phyloP scores from a whole-genome alignment of 2,888 invertebrate genomes.

The Alsophila aescularia region DNA sequence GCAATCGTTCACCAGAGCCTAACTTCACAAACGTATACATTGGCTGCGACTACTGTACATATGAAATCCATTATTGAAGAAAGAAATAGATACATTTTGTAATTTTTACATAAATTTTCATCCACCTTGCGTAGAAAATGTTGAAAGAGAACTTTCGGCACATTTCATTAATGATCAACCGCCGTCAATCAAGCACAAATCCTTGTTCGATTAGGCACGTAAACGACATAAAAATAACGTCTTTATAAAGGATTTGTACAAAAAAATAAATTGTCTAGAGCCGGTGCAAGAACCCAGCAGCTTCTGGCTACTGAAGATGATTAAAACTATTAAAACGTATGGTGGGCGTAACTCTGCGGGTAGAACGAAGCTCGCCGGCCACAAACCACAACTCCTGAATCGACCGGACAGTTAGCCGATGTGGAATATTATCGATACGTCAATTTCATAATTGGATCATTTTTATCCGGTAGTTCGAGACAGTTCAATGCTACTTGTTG shows the following conservation, averaged over 20 bases:
- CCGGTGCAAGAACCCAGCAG: slow-evolving; percentile 23
- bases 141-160: slow-evolving; percentile 11
- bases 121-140: slow-evolving; percentile 9
- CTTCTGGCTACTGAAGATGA: slow-evolving; percentile 49
- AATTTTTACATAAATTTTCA: background rate
- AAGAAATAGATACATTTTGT: too few relatives aligned
- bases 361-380: slow-evolving; percentile 68
- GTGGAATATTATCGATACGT: slow-evolving; percentile 55
- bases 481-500: slow-evolving; percentile 22
- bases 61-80: too few relatives aligned
- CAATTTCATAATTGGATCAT: slow-evolving; percentile 58
- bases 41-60: too few relatives aligned
- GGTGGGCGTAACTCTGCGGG: slow-evolving; percentile 66
- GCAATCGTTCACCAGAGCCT: too few relatives aligned
- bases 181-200: slow-evolving; percentile 18
- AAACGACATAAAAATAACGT: slow-evolving; percentile 31
- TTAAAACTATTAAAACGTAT: slow-evolving; percentile 79
- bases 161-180: slow-evolving; percentile 18
- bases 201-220: slow-evolving; percentile 27
- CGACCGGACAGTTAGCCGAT: slow-evolving; percentile 63
- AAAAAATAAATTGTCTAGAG: slow-evolving; percentile 28
- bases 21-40: too few relatives aligned
- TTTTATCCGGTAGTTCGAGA: slow-evolving; percentile 37
- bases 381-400: slow-evolving; percentile 80
- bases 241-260: slow-evolving; percentile 30